These are phyloP conservation scores for Paradoxurus hermaphroditus DNA, from an alignment of 2,113 vertebrate genomes.

Conservation along the genomic window DNA sequence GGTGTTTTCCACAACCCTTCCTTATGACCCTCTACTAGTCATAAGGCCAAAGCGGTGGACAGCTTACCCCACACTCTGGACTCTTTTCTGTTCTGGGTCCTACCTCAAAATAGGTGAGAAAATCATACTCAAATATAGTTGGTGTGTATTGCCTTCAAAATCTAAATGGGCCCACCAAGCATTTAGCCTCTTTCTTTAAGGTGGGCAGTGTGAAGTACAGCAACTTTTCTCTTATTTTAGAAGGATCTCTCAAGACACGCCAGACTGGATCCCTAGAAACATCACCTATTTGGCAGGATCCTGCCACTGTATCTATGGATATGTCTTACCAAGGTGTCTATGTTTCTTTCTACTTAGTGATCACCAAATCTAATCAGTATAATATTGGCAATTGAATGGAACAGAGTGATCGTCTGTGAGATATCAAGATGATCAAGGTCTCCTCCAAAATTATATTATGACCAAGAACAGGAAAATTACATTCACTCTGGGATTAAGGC, in stretches of 20 bases:
- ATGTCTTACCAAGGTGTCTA: neutral
- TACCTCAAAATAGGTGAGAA: neutral
- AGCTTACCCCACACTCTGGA: neutral
- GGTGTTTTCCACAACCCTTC: neutral
- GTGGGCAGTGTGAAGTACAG: neutral
- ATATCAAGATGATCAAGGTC: too few species aligned
- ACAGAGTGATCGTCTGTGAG: too few species aligned
- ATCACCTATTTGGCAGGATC: neutral
- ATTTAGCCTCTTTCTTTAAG: neutral
- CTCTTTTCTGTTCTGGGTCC: neutral
- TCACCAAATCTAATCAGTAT: neutral
- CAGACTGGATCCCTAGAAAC: neutral
- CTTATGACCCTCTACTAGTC: neutral
- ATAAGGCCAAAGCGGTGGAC: neutral
- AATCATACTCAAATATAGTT: neutral
- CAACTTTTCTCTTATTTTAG: neutral
- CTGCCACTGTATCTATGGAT: neutral
- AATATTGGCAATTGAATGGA: neutral
- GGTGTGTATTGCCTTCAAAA: neutral
- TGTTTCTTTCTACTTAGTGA: neutral
- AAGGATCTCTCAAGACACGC: neutral
- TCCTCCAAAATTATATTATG: neutral
- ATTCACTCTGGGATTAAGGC: neutral
- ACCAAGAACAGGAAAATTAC: neutral
- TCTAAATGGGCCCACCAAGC: neutral